Evolutionary conservation across 2,797 vertebrate genomes (phyloP), one percentile per base, ranked within the genome.

Genomic region (Cyclura pinguis): DNA sequence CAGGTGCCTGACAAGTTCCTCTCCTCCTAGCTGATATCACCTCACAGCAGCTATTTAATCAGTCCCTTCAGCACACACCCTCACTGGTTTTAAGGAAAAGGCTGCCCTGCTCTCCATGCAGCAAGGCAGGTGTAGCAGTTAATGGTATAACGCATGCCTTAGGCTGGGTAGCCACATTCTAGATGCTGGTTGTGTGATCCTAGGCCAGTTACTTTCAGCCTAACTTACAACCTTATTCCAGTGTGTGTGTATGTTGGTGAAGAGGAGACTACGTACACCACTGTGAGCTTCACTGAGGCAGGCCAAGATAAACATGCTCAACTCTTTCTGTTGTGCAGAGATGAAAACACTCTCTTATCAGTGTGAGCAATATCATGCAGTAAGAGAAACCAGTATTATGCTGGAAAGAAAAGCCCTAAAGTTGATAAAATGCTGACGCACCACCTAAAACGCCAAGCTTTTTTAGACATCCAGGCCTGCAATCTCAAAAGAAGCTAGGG

Each of bases 401-500:
- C 62, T 7, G 13, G 35, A 2, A 59, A 16, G 8, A 67, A n/a
- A 64, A 72, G 50, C 29, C 14, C 14, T 67, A 38, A 89, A 38
- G 52, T 81, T 16, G 62, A 29, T 55, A 73, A 73, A 20, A 35
- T 16, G 42, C 50, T 81, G 6, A 47, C 12, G 29, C 13, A 10
- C 38, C 57, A 52, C 3, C 12, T 32, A 35, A 83, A 73, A 50
- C 10, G 5, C 3, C 67, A 92, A 87, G 76, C 0, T 52, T 80
- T 64, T 7, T 77, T 55, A 18, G 85, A 72, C 18, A 50, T 0
- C 0, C 59, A 47, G 38, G 20, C 14, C 47, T 82, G 73, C 57
- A 29, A 77, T 59, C 90, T 50, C 83, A 84, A 76, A 64, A 84
- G 4, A 64, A 93, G 91, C 81, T 80, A 67, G 88, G 90, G 90